Base-by-base conservation (phyloP, 2,113 vertebrate genomes). In the Aix galericulata region DNA sequence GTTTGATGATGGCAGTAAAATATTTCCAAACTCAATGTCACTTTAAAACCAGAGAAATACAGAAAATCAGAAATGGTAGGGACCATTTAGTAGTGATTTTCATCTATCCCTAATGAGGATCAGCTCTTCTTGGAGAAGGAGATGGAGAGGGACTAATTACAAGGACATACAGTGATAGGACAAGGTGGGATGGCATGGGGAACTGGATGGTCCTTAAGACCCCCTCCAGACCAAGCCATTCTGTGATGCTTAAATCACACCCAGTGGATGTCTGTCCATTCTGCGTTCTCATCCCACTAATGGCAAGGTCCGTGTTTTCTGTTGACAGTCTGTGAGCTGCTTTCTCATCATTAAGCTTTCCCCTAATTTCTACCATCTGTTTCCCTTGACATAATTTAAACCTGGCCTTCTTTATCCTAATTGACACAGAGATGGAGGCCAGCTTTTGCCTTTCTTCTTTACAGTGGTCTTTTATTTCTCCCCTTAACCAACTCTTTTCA, bases 301-400 rank as follows among this genome's bases (percentile, higher is more conserved):
- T 2, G 4, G 21, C 62, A 93, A 74, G 82, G 6, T 38, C 58
- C 58, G 27, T 9, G 7, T 13, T n/a, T 58, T 89, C 55, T 95
- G 75, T 11, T 76, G 72, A 89, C 85, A 88, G 63, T 31, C 59
- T 67, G 17, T 17, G 64, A 50, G 82, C 60, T 88, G 40, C 42
- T 89, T 83, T 83, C 90, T 40, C 71, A 82, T 79, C 71, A 89
- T 62, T 73, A 88, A 86, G 46, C 77, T 60, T 71, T 42, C n/a
- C 27, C 7, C 60, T 84, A n/a, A 94, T 69, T 83, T n/a, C 86
- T 62, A 31, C 55, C 90, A 82, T 55, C 79, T 94, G 67, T 62
- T 86, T 73, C 68, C 75, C 25, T 8, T 67, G 67, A 25, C 52
- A 58, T 76, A 88, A 87, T 68, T 64, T 62, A 89, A 73, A 80